Evolutionary conservation across 37 sponge, comb jelly and placozoan genomes (phyloP).

Genomic region (Tethya wilhelma): DNA sequence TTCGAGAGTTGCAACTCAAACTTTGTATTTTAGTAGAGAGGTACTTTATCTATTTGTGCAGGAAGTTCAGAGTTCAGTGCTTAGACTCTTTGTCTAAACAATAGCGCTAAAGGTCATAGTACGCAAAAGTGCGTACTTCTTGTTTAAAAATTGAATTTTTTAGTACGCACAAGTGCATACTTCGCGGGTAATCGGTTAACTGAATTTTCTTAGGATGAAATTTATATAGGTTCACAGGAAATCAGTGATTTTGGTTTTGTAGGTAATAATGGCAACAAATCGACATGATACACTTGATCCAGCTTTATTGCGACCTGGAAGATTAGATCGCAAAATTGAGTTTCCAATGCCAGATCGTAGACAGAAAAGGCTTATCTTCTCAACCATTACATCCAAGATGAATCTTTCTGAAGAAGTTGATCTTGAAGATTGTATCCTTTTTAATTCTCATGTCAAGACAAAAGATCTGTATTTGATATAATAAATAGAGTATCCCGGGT

Average conservation of each 20-base stretch:
- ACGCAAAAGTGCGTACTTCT: too few species aligned
- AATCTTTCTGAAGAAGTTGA: slow-evolving; percentile 99
- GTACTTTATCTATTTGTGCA: too few species aligned
- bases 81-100: too few species aligned
- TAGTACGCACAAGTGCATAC: too few species aligned
- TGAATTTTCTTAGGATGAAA: neutral
- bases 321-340: slow-evolving; percentile 97
- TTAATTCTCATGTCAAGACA: too few species aligned
- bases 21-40: too few species aligned
- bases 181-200: neutral
- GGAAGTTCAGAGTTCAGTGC: too few species aligned
- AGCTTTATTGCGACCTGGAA: slow-evolving; percentile 95
- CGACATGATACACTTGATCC: slow-evolving; percentile 98
- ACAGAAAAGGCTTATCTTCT: slow-evolving; percentile 95
- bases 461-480: too few species aligned
- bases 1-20: too few species aligned
- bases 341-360: slow-evolving; percentile 97
- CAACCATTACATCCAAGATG: slow-evolving; percentile 95
- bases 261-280: slow-evolving; percentile 99
- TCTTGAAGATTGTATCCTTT: slow-evolving; percentile 91
- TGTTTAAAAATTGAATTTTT: too few species aligned
- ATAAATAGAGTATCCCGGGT: too few species aligned
- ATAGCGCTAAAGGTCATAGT: too few species aligned
- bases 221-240: neutral
- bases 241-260: neutral